Base-by-base conservation (phyloP, 2,888 invertebrate genomes). In the Tortrix viridana region DNA sequence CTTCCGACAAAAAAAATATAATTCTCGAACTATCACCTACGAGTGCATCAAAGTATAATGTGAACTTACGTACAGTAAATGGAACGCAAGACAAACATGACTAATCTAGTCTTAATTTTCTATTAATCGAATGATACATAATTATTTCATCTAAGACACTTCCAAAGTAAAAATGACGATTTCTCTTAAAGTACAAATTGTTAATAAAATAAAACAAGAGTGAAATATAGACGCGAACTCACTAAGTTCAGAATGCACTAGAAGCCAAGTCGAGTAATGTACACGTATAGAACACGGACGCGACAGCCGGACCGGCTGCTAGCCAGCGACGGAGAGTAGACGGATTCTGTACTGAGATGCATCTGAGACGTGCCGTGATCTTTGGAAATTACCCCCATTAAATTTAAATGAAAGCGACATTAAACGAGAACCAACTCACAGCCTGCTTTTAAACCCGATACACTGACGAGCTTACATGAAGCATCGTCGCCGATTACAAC, bases 371-470 rank as follows among this genome's bases (percentile, higher is more conserved):
- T 90, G 90, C 89, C 91, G 85, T 63, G 63, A 57, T 63, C 63
- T 87, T 88, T 85, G 83, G 83, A 85, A 85, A 85, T 80, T 81
- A 83, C 80, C 80, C 79, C 80, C 77, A 80, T 71, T 69, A 65
- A 65, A 65, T 71, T 71, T 73, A 74, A 78, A 86, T 79, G 76
- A 86, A 89, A 89, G 85, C 83, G 82, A 86, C 77, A 79, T 81
- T 80, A 84, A 88, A 88, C 81, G 85, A 89, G 88, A 88, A 89
- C 89, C 89, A 87, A 88, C 89, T 90, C 91, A 92, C 91, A 92
- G 91, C 91, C 91, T 88, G 80, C 84, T 84, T 73, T 81, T 79
- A 81, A 85, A 88, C 82, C 84, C 85, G 84, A 80, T 81, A 80
- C 82, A 74, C 79, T 81, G 78, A 76, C 74, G 74, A 79, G 71